phyloP scores from a whole-genome alignment of 2,888 invertebrate species.

The Lottia gigantea region DNA sequence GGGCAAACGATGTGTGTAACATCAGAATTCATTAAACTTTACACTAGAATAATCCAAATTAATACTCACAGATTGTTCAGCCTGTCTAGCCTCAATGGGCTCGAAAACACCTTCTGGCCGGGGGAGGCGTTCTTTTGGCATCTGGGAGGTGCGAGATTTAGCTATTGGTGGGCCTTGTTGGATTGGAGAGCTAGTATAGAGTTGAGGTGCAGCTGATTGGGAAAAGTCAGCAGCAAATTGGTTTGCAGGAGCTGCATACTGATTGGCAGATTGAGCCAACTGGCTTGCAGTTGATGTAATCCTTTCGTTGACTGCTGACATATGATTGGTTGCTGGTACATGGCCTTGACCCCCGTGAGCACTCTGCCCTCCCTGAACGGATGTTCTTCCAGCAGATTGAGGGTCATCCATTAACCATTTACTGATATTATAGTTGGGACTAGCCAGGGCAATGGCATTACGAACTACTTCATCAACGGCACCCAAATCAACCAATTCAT shows the following conservation, averaged over 20 bases:
- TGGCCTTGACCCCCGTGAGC: slow-evolving; percentile 22
- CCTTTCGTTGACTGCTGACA: slow-evolving; percentile 14
- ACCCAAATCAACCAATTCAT: slow-evolving; percentile 56
- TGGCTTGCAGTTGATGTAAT: slow-evolving; percentile 21
- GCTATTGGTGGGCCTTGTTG: not conserved
- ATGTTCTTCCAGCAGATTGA: not conserved
- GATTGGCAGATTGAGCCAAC: slow-evolving; percentile 12
- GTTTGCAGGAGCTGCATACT: slow-evolving; percentile 14
- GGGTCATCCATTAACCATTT: slow-evolving; percentile 33
- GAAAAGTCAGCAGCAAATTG: slow-evolving; percentile 9
- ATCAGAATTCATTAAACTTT: too few relatives aligned
- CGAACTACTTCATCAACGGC: slow-evolving; percentile 56
- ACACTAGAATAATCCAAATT: too few relatives aligned
- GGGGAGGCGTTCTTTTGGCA: slow-evolving; percentile 11
- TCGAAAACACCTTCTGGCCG: slow-evolving; percentile 28
- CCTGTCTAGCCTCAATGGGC: slow-evolving; percentile 29
- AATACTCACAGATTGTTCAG: slow-evolving; percentile 34
- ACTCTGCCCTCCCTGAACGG: slow-evolving; percentile 19
- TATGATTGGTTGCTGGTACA: slow-evolving; percentile 20
- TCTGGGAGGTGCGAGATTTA: not conserved
- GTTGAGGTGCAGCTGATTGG: not conserved
- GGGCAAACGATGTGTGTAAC: too few relatives aligned
- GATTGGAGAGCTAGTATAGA: not conserved
- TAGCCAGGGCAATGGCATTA: slow-evolving; percentile 54
- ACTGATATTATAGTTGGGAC: slow-evolving; percentile 52